phyloP scores from a whole-genome alignment of 2,113 vertebrate species.

The Dinomys branickii region DNA sequence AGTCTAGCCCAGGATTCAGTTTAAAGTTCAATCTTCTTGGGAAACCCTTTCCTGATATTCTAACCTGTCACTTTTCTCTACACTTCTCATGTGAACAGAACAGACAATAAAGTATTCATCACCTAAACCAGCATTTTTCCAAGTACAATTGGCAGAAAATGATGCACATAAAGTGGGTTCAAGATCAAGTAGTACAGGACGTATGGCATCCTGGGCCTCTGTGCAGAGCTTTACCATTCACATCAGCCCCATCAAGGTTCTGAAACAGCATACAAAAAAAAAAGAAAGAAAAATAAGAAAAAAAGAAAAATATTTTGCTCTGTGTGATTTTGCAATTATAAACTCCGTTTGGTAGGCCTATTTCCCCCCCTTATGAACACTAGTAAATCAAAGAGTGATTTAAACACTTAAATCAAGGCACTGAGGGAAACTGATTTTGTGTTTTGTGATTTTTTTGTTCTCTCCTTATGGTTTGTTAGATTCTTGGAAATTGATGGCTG shows the following conservation, averaged over 20 bases:
- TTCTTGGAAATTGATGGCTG: not conserved
- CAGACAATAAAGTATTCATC: not conserved
- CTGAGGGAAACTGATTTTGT: not conserved
- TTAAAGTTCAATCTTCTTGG: not conserved
- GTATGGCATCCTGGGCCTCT: not conserved
- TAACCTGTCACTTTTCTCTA: not conserved
- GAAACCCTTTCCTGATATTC: not conserved
- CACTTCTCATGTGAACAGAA: not conserved
- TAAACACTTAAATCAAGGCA: not conserved
- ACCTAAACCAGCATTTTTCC: not conserved
- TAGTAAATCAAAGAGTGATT: not conserved
- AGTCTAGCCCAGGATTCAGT: not conserved
- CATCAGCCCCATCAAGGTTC: not conserved
- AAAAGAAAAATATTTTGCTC: not conserved
- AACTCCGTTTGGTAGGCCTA: not conserved
- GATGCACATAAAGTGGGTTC: not conserved
- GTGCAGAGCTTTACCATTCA: not conserved
- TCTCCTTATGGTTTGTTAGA: not conserved
- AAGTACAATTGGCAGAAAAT: not conserved
- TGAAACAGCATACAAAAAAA: not conserved
- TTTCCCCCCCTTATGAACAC: not conserved
- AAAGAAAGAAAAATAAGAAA: not conserved
- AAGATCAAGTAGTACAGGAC: not conserved
- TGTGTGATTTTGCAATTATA: not conserved
- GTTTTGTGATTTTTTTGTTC: constrained; percentile 18